A percentile compares a stretch with the other conserved stretches of the same genome.
These are phyloP conservation scores for Astyanax mexicanus DNA, from an alignment of 2,797 vertebrate genomes.

Conservation along the genomic window DNA sequence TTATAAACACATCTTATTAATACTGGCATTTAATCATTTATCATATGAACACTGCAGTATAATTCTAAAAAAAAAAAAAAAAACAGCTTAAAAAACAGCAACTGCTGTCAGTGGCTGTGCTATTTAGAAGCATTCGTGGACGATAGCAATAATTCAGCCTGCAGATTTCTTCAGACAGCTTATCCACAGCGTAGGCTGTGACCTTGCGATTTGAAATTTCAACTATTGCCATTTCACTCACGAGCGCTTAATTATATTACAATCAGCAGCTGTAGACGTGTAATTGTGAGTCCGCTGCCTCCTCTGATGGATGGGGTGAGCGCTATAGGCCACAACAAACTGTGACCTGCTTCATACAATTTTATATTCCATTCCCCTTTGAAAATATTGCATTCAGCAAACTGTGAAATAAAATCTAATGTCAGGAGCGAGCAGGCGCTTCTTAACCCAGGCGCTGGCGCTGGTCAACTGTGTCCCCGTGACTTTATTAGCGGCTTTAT, in stretches of 20 bases:
- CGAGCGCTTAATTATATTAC: constrained; percentile 25
- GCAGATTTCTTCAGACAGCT: neutral
- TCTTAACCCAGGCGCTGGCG: constrained; percentile 8
- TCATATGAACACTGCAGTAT: no score
- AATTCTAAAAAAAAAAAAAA: no score
- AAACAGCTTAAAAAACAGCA: no score
- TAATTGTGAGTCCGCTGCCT: constrained; percentile 62
- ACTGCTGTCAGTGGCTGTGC: neutral
- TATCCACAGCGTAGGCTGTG: neutral
- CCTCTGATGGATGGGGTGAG: constrained; percentile 50
- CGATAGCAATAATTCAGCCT: neutral
- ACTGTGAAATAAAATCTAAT: constrained; percentile 31
- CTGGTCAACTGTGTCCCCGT: constrained; percentile 25
- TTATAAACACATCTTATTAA: no score
- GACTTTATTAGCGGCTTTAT: constrained; percentile 36
- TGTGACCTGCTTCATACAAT: constrained; percentile 55
- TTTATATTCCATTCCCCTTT: constrained; percentile 1
- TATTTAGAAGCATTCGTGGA: neutral
- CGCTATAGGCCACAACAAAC: constrained; percentile 48
- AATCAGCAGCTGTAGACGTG: constrained; percentile 33
- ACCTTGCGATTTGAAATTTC: constrained; percentile 4
- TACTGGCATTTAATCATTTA: no score
- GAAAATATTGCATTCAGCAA: constrained; percentile 24
- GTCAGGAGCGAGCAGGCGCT: neutral
- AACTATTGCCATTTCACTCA: constrained; percentile 14